Evolutionary conservation across 2,113 vertebrate genomes (phyloP).

Genomic region (Pardalotus punctatus): DNA sequence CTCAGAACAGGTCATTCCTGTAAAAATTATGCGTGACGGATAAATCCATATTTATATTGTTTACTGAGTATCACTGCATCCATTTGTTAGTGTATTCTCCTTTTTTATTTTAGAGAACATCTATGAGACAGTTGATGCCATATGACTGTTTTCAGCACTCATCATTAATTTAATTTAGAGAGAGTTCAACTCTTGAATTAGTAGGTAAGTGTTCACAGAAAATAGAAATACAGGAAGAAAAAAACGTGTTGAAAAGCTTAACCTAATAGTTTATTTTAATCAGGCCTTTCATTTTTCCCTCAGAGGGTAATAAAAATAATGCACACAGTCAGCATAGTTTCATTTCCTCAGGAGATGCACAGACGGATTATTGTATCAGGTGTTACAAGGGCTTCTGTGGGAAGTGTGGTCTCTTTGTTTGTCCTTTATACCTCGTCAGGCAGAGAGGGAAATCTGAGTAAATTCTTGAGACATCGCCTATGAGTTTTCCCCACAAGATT

Average conservation of each 20-base stretch:
- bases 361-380: neutral
- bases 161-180: neutral
- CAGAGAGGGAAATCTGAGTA: neutral
- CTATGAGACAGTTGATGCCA: neutral
- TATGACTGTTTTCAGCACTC: neutral
- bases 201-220: neutral
- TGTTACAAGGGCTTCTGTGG: neutral
- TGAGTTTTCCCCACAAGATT: neutral
- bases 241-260: neutral
- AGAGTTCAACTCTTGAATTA: neutral
- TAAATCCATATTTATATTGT: neutral
- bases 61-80: neutral
- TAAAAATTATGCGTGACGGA: neutral
- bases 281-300: neutral
- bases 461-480: neutral
- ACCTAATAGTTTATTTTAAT: conserved; percentile 7
- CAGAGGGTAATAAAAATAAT: neutral
- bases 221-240: neutral
- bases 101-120: neutral
- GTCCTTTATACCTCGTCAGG: neutral
- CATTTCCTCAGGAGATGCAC: neutral
- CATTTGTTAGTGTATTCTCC: neutral
- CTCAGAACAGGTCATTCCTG: neutral
- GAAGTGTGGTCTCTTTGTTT: neutral
- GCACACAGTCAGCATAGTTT: neutral